Evolutionary conservation across 2,888 invertebrate species (phyloP).

Genomic region (Ochropleura leucogaster): DNA sequence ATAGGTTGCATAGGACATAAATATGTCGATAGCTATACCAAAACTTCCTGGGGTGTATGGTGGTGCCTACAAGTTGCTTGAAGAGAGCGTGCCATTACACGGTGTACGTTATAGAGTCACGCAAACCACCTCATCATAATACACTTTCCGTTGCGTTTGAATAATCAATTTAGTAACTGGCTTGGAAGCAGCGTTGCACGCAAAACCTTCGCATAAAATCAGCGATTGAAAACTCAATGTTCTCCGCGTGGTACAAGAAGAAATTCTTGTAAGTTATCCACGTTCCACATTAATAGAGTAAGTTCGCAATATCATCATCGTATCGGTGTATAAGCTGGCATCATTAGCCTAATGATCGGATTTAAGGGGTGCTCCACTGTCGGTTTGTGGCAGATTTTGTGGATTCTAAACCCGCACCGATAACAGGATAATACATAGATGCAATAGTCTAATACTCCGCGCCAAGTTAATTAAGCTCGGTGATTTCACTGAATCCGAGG

Average conservation of each 20-base stretch:
- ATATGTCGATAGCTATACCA: constrained; percentile 30
- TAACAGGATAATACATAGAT: constrained; percentile 55
- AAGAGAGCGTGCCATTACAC: constrained; percentile 43
- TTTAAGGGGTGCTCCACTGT: constrained; percentile 69
- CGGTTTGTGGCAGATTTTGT: constrained; percentile 63
- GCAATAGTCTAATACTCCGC: constrained; percentile 51
- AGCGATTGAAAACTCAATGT: constrained; percentile 56
- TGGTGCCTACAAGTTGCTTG: constrained; percentile 29
- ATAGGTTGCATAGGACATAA: constrained; percentile 38
- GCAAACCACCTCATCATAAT: constrained; percentile 74
- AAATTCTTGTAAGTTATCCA: constrained; percentile 66
- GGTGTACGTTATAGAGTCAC: constrained; percentile 64
- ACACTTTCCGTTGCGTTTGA: constrained; percentile 71
- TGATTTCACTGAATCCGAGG: constrained; percentile 46
- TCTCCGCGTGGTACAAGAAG: constrained; percentile 43
- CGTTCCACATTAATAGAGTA: constrained; percentile 79
- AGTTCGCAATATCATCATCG: constrained; percentile 78
- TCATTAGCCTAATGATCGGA: constrained; percentile 81
- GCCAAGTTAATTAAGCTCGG: constrained; percentile 55
- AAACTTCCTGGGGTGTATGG: background rate
- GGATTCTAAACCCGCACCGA: constrained; percentile 61
- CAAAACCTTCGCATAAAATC: constrained; percentile 48
- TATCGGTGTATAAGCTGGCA: constrained; percentile 79
- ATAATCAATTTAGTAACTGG: constrained; percentile 74
- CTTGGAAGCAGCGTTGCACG: constrained; percentile 51